Percentiles rank a stretch among this genome's conserved stretches.
These are phyloP conservation scores for Eurytoma adleriae DNA, from an alignment of 2,888 invertebrate species.

Conservation along the genomic window DNA sequence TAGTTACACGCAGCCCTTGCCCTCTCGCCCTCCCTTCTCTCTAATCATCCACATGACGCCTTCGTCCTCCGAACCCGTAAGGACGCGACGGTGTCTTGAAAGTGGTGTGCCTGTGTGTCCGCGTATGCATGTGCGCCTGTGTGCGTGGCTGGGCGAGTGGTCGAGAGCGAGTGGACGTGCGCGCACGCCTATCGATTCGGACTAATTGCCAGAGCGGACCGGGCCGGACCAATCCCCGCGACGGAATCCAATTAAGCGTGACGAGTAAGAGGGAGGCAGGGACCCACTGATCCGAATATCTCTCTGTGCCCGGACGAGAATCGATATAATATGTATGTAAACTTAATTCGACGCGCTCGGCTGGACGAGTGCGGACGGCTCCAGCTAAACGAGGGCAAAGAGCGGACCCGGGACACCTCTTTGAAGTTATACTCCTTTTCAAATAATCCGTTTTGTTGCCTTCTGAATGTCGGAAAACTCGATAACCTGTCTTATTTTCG, in stretches of 20 bases:
- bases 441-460: too few species aligned
- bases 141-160: background rate
- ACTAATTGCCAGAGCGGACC: conserved; percentile 31
- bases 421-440: too few species aligned
- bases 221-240: conserved; percentile 8
- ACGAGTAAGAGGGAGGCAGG: background rate
- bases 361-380: too few species aligned
- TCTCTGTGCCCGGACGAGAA: background rate
- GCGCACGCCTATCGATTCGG: conserved; percentile 27
- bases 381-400: too few species aligned
- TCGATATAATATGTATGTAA: conserved; percentile 24
- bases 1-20: conserved; percentile 13
- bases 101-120: background rate
- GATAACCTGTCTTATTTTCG: too few species aligned
- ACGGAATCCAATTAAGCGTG: conserved; percentile 42
- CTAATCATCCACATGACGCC: conserved; percentile 4
- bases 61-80: background rate
- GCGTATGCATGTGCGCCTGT: background rate
- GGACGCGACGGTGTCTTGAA: background rate
- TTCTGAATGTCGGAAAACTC: too few species aligned
- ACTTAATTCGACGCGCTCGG: background rate
- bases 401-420: too few species aligned
- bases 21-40: background rate
- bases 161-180: background rate
- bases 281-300: conserved; percentile 33